Conservation (phyloP, 2,888 invertebrate genomes). For the Xylota segnis region DNA sequence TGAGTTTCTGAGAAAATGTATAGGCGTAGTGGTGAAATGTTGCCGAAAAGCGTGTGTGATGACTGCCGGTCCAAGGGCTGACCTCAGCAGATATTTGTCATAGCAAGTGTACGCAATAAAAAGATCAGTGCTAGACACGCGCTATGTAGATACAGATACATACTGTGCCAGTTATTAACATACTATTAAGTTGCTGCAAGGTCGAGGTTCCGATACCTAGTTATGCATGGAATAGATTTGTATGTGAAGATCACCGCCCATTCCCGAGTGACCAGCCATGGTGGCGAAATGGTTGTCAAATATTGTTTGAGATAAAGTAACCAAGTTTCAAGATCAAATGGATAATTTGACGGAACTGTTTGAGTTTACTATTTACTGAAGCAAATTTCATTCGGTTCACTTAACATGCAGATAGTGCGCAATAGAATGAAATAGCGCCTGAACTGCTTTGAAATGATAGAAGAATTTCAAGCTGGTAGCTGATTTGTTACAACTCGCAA, state of each 20-base stretch:
- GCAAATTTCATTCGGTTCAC: not conserved
- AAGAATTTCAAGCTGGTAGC: too few species aligned
- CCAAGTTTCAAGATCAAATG: not conserved
- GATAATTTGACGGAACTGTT: not conserved
- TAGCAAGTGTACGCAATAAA: conserved; percentile 1
- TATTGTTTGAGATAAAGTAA: conserved; percentile 26
- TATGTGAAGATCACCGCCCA: not conserved
- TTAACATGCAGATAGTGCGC: not conserved
- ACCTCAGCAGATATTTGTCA: not conserved
- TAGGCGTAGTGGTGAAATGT: not conserved
- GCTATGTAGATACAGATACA: not conserved
- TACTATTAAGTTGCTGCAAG: not conserved
- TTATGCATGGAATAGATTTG: not conserved
- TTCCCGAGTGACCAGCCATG: not conserved
- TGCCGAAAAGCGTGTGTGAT: not conserved
- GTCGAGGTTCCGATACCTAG: not conserved
- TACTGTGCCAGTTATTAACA: not conserved
- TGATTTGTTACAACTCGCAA: too few species aligned
- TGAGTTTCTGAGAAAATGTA: not conserved
- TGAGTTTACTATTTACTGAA: not conserved
- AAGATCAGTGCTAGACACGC: not conserved
- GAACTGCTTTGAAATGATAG: too few species aligned
- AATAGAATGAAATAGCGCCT: too few species aligned
- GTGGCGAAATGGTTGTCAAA: conserved; percentile 6
- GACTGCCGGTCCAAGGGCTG: not conserved